Evolutionary conservation across 2,888 invertebrate species (phyloP), one percentile per base, ranked within the genome.

Genomic region (Marronus borbonicus): DNA sequence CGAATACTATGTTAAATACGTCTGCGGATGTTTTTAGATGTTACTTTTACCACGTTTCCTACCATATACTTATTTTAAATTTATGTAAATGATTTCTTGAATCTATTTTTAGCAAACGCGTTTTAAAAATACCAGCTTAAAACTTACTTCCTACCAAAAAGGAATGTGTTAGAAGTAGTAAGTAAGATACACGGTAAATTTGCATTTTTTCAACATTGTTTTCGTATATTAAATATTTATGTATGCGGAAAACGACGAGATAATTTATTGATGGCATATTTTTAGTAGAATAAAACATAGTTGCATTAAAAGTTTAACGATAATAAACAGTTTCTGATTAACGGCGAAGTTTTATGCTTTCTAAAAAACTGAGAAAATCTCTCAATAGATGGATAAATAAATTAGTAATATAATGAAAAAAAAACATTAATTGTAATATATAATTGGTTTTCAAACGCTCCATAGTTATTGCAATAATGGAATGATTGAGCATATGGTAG

Each of bases 121-220:
- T 60, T 72, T 36, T 72, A 72, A 72, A 72, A 72, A 72, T 72
- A 72, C 60, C 60, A 60, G 44, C 31, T 72, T 12, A 36, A 72
- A 44, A 60, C 20, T 24, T 24, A 36, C 49, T 68, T 68, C 44
- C 44, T 66, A 49, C 44, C 68, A 49, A 17, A n/a, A 10, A 68
- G 24, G 68, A 68, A 68, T 66, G 49, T 66, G 17, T 55, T 55
- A 44, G 55, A 55, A 55, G 7, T 3, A 55, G n/a, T n/a, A 55
- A n/a, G 7, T 55, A n/a, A 55, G 17, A 55, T 55, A 55, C 55
- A 20, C 20, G 2, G 3, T 55, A 55, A 10, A 55, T 55, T 17
- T 55, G n/a, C 55, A 55, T 55, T 44, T 44, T 44, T 44, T 44
- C 44, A 12, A 44, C 44, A 44, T 44, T 44, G 44, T 44, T 12